Conservation (phyloP, 2,113 vertebrate species). For the Ctenomys sociabilis region DNA sequence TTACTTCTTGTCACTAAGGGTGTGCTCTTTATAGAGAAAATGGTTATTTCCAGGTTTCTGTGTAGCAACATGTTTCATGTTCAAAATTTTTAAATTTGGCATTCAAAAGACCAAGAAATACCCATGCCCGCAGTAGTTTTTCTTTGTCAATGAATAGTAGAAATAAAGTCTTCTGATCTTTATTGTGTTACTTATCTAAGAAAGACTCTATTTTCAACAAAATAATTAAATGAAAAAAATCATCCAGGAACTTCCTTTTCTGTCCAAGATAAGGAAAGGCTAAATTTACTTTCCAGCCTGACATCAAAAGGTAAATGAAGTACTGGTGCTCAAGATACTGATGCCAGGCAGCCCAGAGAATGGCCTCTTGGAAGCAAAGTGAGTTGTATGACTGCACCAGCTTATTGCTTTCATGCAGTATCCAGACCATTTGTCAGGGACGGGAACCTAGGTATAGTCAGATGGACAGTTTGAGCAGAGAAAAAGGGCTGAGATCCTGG, state of each 20-base stretch:
- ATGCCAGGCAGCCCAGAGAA: background rate
- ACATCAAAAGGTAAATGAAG: conserved; percentile 14
- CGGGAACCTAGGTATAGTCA: background rate
- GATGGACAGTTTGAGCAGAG: background rate
- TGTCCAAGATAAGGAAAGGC: background rate
- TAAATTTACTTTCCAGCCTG: background rate
- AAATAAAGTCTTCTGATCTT: background rate
- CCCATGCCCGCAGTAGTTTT: background rate
- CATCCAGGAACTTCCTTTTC: background rate
- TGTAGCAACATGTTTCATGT: background rate
- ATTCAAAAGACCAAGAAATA: background rate
- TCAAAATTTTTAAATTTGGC: conserved; percentile 17
- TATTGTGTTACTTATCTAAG: background rate
- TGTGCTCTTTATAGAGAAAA: conserved; percentile 26
- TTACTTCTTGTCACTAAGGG: background rate
- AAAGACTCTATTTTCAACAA: background rate
- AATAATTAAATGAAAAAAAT: background rate
- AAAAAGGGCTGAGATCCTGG: background rate
- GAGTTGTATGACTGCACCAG: background rate
- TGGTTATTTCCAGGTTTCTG: background rate
- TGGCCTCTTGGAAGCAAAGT: background rate
- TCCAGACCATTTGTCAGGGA: background rate
- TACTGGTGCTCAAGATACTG: background rate
- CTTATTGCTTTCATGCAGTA: background rate
- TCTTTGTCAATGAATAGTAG: background rate